phyloP scores from a whole-genome alignment of 2,113 vertebrate species.

The Brachionichthys hirsutus region DNA sequence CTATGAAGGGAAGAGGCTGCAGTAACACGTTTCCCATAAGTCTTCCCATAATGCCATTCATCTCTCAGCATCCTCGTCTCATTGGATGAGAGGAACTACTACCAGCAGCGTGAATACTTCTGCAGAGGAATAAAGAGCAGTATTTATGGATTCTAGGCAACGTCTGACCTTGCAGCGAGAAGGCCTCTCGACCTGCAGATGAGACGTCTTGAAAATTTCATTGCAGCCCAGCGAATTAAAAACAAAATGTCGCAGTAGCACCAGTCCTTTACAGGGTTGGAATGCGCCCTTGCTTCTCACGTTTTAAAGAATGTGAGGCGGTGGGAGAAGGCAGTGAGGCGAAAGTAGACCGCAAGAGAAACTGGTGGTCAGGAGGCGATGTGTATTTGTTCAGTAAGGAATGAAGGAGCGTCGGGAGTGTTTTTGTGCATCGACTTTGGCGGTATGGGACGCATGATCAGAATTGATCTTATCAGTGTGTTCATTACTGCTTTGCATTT shows the following conservation, averaged over 20 bases:
- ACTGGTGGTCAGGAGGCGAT: constrained; percentile 34
- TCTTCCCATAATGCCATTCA: too few species aligned
- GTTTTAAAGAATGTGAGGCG: constrained; percentile 11
- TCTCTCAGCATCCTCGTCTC: background rate
- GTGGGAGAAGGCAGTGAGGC: background rate
- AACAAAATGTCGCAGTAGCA: constrained; percentile 28
- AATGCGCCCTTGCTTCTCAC: constrained; percentile 21
- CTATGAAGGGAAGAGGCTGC: too few species aligned
- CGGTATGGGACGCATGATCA: constrained; percentile 62
- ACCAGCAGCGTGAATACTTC: constrained; percentile 17
- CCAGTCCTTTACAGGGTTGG: constrained; percentile 23
- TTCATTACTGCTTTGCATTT: constrained; percentile 81
- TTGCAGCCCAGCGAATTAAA: constrained; percentile 22
- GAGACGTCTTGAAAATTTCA: constrained; percentile 35
- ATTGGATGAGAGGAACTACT: constrained; percentile 4
- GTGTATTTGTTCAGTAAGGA: constrained; percentile 41
- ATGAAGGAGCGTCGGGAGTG: constrained; percentile 46
- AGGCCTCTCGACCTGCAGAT: constrained; percentile 32
- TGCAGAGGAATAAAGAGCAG: constrained; percentile 25
- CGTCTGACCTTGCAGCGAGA: constrained; percentile 43
- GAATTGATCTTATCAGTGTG: constrained; percentile 75
- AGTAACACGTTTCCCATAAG: too few species aligned
- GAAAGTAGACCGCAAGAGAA: constrained; percentile 31
- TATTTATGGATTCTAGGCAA: constrained; percentile 40
- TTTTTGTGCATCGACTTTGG: constrained; percentile 62